phyloP scores from a whole-genome alignment of 2,797 vertebrate genomes.

The Propithecus perrieri region DNA sequence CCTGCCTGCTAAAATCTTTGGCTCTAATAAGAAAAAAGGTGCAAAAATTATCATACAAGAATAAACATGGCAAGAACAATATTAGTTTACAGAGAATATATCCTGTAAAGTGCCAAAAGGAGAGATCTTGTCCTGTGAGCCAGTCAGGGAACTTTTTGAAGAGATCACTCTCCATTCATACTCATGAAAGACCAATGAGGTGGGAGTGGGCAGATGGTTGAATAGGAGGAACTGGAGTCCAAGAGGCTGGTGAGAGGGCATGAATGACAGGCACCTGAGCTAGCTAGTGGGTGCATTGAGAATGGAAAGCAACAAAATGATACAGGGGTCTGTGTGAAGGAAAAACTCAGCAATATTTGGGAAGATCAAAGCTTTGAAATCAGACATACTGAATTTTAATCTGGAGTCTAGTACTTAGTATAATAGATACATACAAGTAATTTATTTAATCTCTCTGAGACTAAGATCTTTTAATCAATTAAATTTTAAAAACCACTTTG shows the following conservation, averaged over 20 bases:
- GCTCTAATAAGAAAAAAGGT: constrained; percentile 14
- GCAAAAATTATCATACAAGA: neutral
- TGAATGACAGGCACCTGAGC: neutral
- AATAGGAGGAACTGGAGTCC: neutral
- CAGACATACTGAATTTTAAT: neutral
- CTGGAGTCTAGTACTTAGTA: neutral
- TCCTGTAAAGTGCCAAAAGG: neutral
- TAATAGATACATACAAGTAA: neutral
- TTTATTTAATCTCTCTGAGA: neutral
- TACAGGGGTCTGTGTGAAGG: neutral
- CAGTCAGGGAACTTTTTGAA: neutral
- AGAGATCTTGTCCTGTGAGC: neutral
- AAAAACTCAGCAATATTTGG: neutral
- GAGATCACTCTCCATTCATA: neutral
- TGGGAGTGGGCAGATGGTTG: neutral
- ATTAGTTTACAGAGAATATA: neutral
- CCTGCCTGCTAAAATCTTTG: constrained; percentile 26
- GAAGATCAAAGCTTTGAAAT: neutral
- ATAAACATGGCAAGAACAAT: neutral
- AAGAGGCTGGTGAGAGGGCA: neutral
- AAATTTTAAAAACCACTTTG: neutral
- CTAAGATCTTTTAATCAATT: neutral
- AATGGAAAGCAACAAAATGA: neutral
- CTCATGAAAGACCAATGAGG: neutral
- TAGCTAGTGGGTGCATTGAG: neutral